A percentile compares a stretch with the other conserved stretches of the same genome.
Evolutionary conservation across 2,113 vertebrate genomes (phyloP).

Genomic region (Callopanchax toddi): DNA sequence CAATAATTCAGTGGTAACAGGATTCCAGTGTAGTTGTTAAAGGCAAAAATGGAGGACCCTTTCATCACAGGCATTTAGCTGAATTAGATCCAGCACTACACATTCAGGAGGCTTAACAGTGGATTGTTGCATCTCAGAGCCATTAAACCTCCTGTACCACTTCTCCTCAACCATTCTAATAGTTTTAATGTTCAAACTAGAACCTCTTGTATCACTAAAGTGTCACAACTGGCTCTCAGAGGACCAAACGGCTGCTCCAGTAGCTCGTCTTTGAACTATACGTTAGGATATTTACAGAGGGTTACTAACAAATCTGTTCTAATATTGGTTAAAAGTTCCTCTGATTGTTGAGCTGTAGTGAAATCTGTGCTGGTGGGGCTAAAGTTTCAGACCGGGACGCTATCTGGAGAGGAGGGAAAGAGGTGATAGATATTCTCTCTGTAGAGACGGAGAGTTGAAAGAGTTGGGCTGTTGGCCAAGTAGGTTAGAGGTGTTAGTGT

Average conservation of each 20-base stretch:
- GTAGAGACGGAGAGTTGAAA: constrained; percentile 34
- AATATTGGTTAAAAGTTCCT: background rate
- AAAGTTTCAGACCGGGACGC: constrained; percentile 28
- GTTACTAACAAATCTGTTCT: background rate
- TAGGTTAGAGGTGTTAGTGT: constrained; percentile 58
- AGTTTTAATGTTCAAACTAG: constrained; percentile 7
- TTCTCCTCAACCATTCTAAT: constrained; percentile 17
- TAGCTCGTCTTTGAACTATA: background rate
- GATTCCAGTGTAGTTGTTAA: background rate
- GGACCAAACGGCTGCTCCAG: constrained; percentile 5
- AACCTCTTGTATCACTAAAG: background rate
- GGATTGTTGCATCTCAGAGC: constrained; percentile 14
- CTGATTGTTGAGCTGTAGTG: constrained; percentile 13
- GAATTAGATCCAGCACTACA: constrained; percentile 20
- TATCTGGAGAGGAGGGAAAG: constrained; percentile 21
- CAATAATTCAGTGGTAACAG: background rate
- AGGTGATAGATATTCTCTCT: constrained; percentile 54
- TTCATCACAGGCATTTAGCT: constrained; percentile 26
- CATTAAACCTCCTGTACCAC: background rate
- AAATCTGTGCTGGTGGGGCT: constrained; percentile 48
- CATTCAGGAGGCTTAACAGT: background rate
- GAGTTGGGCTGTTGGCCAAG: constrained; percentile 50
- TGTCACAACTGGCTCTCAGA: background rate
- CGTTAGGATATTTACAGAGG: constrained; percentile 4
- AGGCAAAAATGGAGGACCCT: background rate